Evolutionary conservation across 2,888 invertebrate genomes (phyloP).

Genomic region (Hypena proboscidalis): DNA sequence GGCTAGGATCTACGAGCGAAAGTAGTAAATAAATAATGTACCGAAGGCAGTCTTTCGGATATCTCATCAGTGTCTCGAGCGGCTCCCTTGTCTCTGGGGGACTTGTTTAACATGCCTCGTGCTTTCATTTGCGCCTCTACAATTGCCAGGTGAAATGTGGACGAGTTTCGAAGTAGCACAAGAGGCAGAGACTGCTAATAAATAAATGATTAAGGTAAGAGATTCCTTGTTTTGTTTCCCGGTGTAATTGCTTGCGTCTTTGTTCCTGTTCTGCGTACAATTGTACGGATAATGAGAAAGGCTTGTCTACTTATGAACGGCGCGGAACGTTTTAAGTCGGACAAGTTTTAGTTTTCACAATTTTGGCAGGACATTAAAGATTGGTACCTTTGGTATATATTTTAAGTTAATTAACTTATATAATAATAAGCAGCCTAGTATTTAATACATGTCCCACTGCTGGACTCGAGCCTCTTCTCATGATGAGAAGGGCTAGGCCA

Average conservation of each 20-base stretch:
- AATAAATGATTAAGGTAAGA: constrained; percentile 33
- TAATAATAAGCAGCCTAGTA: too few species aligned
- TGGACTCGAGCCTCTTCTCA: too few species aligned
- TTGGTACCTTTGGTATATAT: too few species aligned
- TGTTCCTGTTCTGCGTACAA: constrained; percentile 9
- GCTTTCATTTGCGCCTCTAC: constrained; percentile 28
- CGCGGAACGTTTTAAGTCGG: too few species aligned
- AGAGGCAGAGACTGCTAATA: constrained; percentile 12
- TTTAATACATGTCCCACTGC: too few species aligned
- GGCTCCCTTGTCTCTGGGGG: constrained; percentile 14
- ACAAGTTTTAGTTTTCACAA: too few species aligned
- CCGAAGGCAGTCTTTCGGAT: constrained; percentile 50
- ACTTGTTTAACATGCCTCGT: constrained; percentile 32
- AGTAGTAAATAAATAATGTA: too few species aligned
- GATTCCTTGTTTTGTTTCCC: constrained; percentile 10
- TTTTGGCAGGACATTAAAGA: too few species aligned
- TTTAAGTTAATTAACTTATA: too few species aligned
- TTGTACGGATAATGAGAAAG: constrained; percentile 8
- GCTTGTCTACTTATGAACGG: too few species aligned
- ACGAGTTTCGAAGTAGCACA: constrained; percentile 28
- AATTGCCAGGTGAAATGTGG: constrained; percentile 13
- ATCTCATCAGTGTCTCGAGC: constrained; percentile 52
- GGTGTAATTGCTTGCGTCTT: constrained; percentile 13
- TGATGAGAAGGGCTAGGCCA: too few species aligned
- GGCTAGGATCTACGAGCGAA: too few species aligned